phyloP scores from a whole-genome alignment of 2,113 vertebrate genomes.

The Mus spicilegus region DNA sequence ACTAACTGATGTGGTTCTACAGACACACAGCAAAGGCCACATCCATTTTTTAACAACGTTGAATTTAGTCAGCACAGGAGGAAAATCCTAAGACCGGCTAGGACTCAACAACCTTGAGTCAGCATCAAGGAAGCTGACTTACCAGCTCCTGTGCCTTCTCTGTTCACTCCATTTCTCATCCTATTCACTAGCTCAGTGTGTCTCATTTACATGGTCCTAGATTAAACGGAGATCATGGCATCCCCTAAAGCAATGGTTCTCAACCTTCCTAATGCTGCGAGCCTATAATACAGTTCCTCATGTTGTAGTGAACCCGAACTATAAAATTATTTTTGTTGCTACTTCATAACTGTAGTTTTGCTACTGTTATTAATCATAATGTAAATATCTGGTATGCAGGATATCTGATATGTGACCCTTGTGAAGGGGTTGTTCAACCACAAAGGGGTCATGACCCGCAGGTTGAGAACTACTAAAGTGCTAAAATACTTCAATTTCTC shows the following conservation, averaged over 20 bases:
- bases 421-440: background rate
- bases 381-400: background rate
- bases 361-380: background rate
- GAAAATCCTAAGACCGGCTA: background rate
- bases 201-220: background rate
- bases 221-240: background rate
- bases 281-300: background rate
- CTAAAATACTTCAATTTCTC: background rate
- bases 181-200: background rate
- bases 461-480: background rate
- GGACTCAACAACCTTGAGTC: background rate
- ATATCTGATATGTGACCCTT: background rate
- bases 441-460: background rate
- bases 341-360: background rate
- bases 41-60: background rate
- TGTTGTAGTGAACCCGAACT: background rate
- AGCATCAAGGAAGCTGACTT: background rate
- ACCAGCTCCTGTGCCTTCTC: background rate
- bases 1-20: constrained; percentile 36
- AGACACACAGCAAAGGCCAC: background rate
- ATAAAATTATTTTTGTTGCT: background rate
- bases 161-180: background rate
- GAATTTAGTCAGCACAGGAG: constrained; percentile 18
- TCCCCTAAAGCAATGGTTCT: background rate
- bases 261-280: background rate